Evolutionary conservation across 1,140 invertebrate genomes (phyloP).

Genomic region (Tribolium castaneum): DNA sequence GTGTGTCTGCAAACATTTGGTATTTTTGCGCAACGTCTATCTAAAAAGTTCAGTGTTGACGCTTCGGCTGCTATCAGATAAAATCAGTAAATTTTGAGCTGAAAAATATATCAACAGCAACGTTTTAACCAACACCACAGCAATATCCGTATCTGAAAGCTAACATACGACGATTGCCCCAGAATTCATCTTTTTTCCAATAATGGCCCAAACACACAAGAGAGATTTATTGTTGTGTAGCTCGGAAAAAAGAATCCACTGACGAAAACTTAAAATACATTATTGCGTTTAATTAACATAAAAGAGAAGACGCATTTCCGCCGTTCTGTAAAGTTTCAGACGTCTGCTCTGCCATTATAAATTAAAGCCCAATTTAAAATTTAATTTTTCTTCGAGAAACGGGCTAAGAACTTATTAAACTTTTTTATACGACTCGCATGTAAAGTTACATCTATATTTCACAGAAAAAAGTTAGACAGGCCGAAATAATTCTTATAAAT

Average conservation of each 20-base stretch:
- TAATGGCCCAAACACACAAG: conserved; percentile 25
- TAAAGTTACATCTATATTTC: conserved; percentile 29
- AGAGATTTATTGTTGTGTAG: conserved; percentile 3
- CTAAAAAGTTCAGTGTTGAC: neutral
- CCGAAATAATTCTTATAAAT: conserved; percentile 33
- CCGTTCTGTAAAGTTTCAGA: conserved; percentile 6
- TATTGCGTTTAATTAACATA: conserved; percentile 29
- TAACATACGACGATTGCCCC: conserved; percentile 23
- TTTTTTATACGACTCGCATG: conserved; percentile 27
- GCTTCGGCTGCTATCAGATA: neutral
- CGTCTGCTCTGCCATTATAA: conserved; percentile 20
- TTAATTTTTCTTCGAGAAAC: conserved; percentile 24
- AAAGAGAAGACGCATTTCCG: neutral
- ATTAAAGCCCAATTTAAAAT: conserved; percentile 33
- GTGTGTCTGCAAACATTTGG: neutral
- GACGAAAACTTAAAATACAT: neutral
- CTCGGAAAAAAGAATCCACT: neutral
- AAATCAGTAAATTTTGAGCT: conserved; percentile 18
- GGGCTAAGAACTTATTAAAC: conserved; percentile 31
- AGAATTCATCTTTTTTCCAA: conserved; percentile 34
- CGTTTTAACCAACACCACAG: conserved; percentile 31
- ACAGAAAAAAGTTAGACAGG: conserved; percentile 15
- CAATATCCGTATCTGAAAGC: conserved; percentile 31
- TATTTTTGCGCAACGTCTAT: neutral
- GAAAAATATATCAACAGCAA: conserved; percentile 31